Base-by-base conservation (phyloP, 2,888 invertebrate species). In the Drosophila meridiana region DNA sequence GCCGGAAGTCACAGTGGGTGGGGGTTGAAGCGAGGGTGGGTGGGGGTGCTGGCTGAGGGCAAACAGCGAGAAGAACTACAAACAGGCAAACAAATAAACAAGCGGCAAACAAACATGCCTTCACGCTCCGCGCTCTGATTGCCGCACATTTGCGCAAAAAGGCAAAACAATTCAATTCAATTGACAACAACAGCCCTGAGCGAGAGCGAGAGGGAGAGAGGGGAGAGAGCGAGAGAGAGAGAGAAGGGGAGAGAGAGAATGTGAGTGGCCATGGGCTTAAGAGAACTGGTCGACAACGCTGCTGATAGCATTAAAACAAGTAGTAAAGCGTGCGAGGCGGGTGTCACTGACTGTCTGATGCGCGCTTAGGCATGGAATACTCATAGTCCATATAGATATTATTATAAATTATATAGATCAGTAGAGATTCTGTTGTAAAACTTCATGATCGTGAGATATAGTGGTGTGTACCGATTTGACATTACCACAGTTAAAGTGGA, bases 141-240 rank as follows among this genome's bases (percentile, higher is more conserved):
- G 89, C 87, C 78, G 87, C 72, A 78, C 83, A 84, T 84, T 84
- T 84, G 89, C 79, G 79, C 87, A 84, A 89, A 89, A 89, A 85
- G 87, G 87, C 85, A 89, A 85, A 85, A 85, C 90, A 85, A 85
- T 85, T 83, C 87, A 84, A 83, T 81, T 81, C 77, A 71, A 82
- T 87, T 84, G 84, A 87, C 89, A 87, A 81, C 76, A 84, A 68
- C 76, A 70, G 69, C 67, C 55, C 56, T 40, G 20, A 61, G 45
- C 43, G 57, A 9, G 57, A 56, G 52, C 57, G 40, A 53, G 28
- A 8, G 56, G 63, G 42, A 14, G n/a, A 32, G n/a, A 6, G 28
- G 14, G 9, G 1, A 20, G 20, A 20, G 32, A n/a, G 50, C 0
- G 2, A 2, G 28, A n/a, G 32, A 9, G 32, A n/a, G 32, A 2